phyloP scores from a whole-genome alignment of 2,113 vertebrate genomes.

The Balaeniceps rex region DNA sequence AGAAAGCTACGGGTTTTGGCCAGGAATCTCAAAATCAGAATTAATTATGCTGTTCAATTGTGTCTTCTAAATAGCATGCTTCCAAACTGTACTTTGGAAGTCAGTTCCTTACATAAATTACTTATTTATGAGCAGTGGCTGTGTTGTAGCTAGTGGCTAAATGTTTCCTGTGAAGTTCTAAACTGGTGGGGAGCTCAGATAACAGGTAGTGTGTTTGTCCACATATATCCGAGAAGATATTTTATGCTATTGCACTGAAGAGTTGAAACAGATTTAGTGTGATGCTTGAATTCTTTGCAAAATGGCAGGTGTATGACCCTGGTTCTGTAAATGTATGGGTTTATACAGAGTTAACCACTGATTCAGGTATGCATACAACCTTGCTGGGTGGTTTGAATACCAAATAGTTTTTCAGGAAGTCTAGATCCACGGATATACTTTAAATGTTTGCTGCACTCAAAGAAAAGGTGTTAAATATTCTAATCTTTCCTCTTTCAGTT shows the following conservation, averaged over 20 bases:
- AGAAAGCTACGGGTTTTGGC: not conserved
- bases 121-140: not conserved
- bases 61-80: not conserved
- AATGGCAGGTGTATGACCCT: not conserved
- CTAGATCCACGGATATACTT: not conserved
- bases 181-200: not conserved
- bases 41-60: not conserved
- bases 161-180: not conserved
- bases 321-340: not conserved
- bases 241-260: not conserved
- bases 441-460: not conserved
- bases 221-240: fast-evolving
- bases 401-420: not conserved
- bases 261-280: not conserved
- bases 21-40: not conserved
- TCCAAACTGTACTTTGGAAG: not conserved
- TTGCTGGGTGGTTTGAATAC: not conserved
- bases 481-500: not conserved
- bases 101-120: not conserved
- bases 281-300: not conserved
- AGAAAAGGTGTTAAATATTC: not conserved
- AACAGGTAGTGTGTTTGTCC: not conserved
- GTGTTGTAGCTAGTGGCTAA: not conserved
- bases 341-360: not conserved
- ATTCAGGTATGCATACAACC: not conserved